Evolutionary conservation across 2,113 vertebrate species (phyloP).

Genomic region (Arothron firmamentum): DNA sequence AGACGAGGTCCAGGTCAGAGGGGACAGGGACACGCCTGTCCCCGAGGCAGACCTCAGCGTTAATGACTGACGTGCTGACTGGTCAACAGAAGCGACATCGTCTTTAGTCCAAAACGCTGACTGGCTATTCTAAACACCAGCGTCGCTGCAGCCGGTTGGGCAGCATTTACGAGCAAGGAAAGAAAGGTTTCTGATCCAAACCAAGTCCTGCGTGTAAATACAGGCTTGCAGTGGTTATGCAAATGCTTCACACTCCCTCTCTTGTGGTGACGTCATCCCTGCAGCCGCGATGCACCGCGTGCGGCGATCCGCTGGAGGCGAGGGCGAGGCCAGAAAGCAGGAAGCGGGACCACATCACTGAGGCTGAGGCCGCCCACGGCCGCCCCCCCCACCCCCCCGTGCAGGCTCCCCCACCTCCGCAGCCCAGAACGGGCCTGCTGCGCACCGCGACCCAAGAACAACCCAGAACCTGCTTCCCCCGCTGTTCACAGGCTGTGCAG

Average conservation of each 20-base stretch:
- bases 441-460: constrained; percentile 15
- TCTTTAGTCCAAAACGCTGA: not conserved
- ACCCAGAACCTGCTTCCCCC: constrained; percentile 23
- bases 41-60: no score
- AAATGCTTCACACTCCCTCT: not conserved
- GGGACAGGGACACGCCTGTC: no score
- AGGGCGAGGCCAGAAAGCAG: constrained; percentile 1
- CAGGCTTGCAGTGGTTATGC: no score
- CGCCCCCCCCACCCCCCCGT: no score
- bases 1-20: no score
- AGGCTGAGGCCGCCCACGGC: constrained; percentile 10
- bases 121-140: not conserved
- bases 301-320: not conserved
- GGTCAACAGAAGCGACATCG: not conserved
- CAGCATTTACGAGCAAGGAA: no score
- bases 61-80: no score
- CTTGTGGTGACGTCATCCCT: not conserved
- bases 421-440: not conserved
- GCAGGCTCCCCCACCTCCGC: constrained; percentile 15
- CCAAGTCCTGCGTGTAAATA: no score
- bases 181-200: no score
- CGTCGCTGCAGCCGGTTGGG: no score
- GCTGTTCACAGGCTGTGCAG: no score
- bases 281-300: not conserved
- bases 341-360: constrained; percentile 40